Percentiles rank a stretch among this genome's conserved stretches.
Evolutionary conservation across 2,797 vertebrate species (phyloP).

Genomic region (Capromys pilorides): DNA sequence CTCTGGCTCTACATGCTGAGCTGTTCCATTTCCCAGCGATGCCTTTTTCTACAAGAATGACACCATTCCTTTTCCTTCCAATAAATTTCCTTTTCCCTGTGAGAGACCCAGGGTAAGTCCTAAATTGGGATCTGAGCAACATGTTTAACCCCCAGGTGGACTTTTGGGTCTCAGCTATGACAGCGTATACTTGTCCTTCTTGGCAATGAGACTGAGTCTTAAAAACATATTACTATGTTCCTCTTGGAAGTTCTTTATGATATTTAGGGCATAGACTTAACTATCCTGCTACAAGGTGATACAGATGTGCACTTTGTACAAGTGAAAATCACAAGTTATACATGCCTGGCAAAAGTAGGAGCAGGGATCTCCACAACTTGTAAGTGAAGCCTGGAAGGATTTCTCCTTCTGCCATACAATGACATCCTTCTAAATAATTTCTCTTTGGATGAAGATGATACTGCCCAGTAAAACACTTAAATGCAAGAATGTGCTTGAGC

Average conservation of each 20-base stretch:
- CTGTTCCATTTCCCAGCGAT: neutral
- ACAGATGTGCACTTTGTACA: neutral
- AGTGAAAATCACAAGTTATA: neutral
- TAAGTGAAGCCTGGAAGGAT: neutral
- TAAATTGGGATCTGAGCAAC: neutral
- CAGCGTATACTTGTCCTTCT: neutral
- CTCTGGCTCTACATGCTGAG: neutral
- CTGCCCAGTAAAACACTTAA: neutral
- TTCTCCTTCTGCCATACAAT: neutral
- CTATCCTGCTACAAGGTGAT: neutral
- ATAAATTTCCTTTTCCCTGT: neutral
- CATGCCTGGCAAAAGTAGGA: neutral
- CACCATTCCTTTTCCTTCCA: neutral
- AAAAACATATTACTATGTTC: neutral
- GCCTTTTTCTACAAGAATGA: neutral
- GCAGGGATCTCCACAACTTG: neutral
- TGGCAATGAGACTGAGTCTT: slow-evolving; percentile 17
- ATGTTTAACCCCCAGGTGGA: neutral
- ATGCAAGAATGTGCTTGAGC: neutral
- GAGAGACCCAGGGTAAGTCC: neutral
- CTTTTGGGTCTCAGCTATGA: neutral
- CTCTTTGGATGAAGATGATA: neutral
- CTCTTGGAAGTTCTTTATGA: neutral
- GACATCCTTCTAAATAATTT: neutral
- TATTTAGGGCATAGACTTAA: neutral